Conservation (phyloP, 2,113 vertebrate species). For the Leuciscus idus region DNA sequence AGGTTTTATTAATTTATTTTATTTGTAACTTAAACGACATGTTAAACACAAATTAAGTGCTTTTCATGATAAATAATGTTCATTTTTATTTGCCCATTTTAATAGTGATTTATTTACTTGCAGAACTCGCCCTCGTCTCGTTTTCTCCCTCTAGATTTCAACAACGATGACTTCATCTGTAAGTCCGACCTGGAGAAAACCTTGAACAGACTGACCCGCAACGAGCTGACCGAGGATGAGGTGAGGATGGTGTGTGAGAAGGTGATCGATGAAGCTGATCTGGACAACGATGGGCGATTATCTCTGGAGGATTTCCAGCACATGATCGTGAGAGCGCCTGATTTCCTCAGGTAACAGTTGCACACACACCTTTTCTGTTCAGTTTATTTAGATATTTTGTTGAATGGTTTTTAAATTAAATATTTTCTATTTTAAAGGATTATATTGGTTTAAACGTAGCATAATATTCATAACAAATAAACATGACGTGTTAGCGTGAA, state of each 20-base stretch:
- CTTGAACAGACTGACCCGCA: conserved; percentile 86
- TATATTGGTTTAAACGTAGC: too few relatives aligned
- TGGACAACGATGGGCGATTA: conserved; percentile 90
- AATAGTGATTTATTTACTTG: too few relatives aligned
- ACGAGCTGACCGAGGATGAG: conserved; percentile 89
- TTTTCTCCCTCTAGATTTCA: conserved; percentile 83
- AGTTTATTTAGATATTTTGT: too few relatives aligned
- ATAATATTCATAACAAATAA: too few relatives aligned
- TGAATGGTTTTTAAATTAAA: too few relatives aligned
- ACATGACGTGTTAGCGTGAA: too few relatives aligned
- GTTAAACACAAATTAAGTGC: neutral
- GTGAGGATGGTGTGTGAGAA: conserved; percentile 93
- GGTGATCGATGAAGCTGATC: conserved; percentile 90
- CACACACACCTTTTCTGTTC: neutral
- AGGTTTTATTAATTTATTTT: too few relatives aligned
- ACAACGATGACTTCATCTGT: conserved; percentile 93
- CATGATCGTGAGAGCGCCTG: conserved; percentile 91
- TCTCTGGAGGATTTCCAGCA: conserved; percentile 95
- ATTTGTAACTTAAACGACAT: neutral
- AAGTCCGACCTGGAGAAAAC: conserved; percentile 93
- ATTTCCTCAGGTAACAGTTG: conserved; percentile 90
- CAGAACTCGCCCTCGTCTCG: neutral
- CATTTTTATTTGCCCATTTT: too few relatives aligned
- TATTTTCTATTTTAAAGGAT: too few relatives aligned
- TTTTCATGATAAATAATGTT: too few relatives aligned